Conservation (phyloP, 2,113 vertebrate genomes). For the Platysteira castanea region DNA sequence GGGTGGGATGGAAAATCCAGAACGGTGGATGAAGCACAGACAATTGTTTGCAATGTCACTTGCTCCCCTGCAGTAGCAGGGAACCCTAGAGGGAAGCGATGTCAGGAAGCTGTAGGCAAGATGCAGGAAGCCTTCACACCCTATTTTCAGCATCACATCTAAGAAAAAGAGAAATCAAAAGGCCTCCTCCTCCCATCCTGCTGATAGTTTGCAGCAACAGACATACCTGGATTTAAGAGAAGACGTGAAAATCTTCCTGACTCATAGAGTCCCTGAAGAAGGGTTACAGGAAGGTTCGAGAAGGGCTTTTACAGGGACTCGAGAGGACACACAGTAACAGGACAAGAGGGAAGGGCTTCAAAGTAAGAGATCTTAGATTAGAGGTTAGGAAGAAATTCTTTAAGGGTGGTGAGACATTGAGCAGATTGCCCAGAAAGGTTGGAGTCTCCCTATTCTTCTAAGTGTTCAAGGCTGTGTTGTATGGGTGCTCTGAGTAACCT, state of each 20-base stretch:
- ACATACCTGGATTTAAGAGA: neutral
- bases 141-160: neutral
- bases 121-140: neutral
- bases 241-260: neutral
- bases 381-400: neutral
- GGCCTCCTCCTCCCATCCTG: accelerated
- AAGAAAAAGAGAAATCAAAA: neutral
- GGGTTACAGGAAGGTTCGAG: neutral
- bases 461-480: neutral
- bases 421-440: neutral
- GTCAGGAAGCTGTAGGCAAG: neutral
- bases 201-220: neutral
- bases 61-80: neutral
- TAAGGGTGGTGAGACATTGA: neutral
- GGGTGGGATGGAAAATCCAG: neutral
- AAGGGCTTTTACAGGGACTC: neutral
- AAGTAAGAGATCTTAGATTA: neutral
- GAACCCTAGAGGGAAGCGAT: neutral
- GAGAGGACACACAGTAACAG: neutral
- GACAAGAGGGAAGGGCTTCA: neutral
- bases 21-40: neutral
- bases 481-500: neutral
- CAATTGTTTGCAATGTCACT: neutral
- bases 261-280: neutral
- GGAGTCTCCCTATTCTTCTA: neutral